phyloP scores from a whole-genome alignment of 2,888 invertebrate species.

The Euproctis similis region DNA sequence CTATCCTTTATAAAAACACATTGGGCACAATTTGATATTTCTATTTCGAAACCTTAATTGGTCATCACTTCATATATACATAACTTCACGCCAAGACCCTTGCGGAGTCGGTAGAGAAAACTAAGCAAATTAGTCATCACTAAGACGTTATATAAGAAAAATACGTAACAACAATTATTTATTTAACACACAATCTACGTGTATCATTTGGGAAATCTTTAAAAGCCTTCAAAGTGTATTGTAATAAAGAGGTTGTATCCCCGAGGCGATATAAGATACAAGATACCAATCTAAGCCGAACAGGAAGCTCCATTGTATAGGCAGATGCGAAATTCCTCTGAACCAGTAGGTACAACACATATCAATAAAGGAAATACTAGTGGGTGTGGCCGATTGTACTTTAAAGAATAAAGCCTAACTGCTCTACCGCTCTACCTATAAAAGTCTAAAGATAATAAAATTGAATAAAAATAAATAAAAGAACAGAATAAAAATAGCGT shows the following conservation, averaged over 20 bases:
- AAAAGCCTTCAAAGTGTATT: constrained; percentile 46
- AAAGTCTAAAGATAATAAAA: constrained; percentile 22
- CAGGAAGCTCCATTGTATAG: constrained; percentile 67
- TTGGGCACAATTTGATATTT: too few species aligned
- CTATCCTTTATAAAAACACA: too few species aligned
- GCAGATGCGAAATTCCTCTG: constrained; percentile 72
- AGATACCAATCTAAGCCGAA: constrained; percentile 71
- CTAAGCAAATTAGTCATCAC: too few species aligned
- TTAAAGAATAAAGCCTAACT: constrained; percentile 35
- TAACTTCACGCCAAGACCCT: too few species aligned
- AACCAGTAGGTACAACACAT: constrained; percentile 35
- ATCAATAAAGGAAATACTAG: constrained; percentile 38
- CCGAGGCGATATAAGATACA: constrained; percentile 56
- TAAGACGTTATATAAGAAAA: too few species aligned
- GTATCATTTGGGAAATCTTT: constrained; percentile 44
- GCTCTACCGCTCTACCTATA: constrained; percentile 35
- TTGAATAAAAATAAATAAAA: constrained; percentile 11
- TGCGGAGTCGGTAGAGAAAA: too few species aligned
- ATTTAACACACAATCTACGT: constrained; percentile 21
- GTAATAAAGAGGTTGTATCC: constrained; percentile 47
- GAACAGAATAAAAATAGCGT: too few species aligned
- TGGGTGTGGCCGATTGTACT: constrained; percentile 64
- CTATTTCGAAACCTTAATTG: too few species aligned
- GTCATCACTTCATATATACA: too few species aligned
- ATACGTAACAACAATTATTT: too few species aligned